phyloP scores from a whole-genome alignment of 1,140 invertebrate species.

The Drosophila suzukii region DNA sequence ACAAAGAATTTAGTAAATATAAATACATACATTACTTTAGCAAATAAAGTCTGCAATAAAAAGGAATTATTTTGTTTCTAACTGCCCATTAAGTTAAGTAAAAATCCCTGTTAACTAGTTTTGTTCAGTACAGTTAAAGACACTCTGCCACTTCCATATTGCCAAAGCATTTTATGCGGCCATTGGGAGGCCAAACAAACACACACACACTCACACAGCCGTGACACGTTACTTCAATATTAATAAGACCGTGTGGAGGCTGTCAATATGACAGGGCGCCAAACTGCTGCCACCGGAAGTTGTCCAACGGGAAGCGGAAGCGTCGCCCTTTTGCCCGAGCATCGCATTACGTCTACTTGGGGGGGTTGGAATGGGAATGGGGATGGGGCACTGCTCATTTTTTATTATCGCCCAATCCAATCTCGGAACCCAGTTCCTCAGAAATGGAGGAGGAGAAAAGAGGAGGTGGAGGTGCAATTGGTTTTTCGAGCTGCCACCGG shows the following conservation, averaged over 20 bases:
- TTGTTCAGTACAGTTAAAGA: slow-evolving; percentile 12
- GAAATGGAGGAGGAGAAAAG: slow-evolving; percentile 3
- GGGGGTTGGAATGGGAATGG: slow-evolving; percentile 6
- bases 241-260: slow-evolving; percentile 66
- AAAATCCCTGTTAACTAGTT: not conserved
- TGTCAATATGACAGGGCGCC: slow-evolving; percentile 70
- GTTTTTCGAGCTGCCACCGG: slow-evolving; percentile 62
- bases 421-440: slow-evolving; percentile 34
- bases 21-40: no score
- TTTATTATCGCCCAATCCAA: slow-evolving; percentile 75
- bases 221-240: slow-evolving; percentile 69
- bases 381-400: slow-evolving; percentile 32
- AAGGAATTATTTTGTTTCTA: not conserved
- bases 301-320: slow-evolving; percentile 41
- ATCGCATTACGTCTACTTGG: slow-evolving; percentile 37
- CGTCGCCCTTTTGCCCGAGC: slow-evolving; percentile 1
- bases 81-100: not conserved
- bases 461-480: slow-evolving; percentile 51
- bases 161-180: slow-evolving; percentile 66
- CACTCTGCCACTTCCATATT: slow-evolving; percentile 10
- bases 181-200: slow-evolving; percentile 53
- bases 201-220: slow-evolving; percentile 21
- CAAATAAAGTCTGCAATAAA: no score
- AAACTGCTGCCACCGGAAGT: slow-evolving; percentile 64
- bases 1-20: no score